A percentile compares a stretch with the other conserved stretches of the same genome.
These are phyloP conservation scores for Pardalotus punctatus DNA, from an alignment of 2,113 vertebrate species.

Conservation along the genomic window DNA sequence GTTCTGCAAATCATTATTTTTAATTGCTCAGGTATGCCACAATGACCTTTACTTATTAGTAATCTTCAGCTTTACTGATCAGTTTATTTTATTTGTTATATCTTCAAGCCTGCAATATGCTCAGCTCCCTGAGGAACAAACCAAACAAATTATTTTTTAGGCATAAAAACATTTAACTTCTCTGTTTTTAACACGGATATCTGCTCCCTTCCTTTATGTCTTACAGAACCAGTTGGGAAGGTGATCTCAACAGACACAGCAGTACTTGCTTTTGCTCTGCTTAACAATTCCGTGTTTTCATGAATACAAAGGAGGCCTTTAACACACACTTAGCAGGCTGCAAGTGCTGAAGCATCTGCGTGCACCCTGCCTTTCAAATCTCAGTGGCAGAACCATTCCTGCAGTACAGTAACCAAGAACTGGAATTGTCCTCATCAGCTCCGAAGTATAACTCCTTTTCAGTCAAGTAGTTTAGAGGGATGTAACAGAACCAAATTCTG, in stretches of 20 bases:
- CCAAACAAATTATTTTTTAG: not conserved
- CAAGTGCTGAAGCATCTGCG: not conserved
- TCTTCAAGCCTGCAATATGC: not conserved
- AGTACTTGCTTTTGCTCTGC: not conserved
- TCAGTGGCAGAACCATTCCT: not conserved
- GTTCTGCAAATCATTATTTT: not conserved
- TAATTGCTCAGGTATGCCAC: not conserved
- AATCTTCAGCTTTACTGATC: not conserved
- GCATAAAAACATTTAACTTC: not conserved
- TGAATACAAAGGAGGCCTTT: not conserved
- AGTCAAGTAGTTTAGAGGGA: not conserved
- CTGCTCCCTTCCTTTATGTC: not conserved
- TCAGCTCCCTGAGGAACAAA: not conserved
- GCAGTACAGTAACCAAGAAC: not conserved
- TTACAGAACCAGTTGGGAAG: not conserved
- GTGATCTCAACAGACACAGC: not conserved
- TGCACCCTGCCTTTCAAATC: not conserved
- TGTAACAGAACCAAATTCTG: not conserved
- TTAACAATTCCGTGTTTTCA: not conserved
- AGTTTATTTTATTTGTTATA: not conserved
- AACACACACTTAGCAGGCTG: not conserved
- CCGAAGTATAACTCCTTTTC: not conserved
- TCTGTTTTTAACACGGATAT: not conserved
- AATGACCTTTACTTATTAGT: not conserved
- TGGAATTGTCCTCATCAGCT: not conserved